Percentiles rank a stretch among this genome's conserved stretches.
These are phyloP conservation scores for Sciurus carolinensis DNA, from an alignment of 2,797 vertebrate genomes.

Conservation along the genomic window DNA sequence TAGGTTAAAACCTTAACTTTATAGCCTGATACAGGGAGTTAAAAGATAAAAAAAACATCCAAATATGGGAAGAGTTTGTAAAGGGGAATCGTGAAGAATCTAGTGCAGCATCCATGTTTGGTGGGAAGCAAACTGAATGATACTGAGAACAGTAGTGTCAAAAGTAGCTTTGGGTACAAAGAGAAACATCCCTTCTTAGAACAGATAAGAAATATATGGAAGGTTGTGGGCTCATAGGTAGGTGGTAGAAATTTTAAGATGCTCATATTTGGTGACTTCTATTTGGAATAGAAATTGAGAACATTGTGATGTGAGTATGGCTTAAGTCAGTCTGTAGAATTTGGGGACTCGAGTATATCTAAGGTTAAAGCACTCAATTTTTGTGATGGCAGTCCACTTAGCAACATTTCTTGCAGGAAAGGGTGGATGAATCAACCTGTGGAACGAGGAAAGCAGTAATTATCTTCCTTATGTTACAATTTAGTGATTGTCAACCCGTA, in stretches of 20 bases:
- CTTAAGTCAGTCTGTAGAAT: neutral
- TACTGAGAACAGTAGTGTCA: neutral
- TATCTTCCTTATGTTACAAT: neutral
- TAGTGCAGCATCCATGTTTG: neutral
- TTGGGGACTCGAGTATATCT: neutral
- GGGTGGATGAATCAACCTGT: neutral
- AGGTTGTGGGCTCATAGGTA: neutral
- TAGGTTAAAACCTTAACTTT: neutral
- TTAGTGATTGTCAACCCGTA: neutral
- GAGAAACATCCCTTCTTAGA: neutral
- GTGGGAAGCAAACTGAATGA: neutral
- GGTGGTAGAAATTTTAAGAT: neutral
- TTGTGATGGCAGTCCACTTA: neutral
- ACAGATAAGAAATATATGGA: neutral
- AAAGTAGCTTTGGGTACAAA: neutral
- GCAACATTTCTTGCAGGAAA: neutral
- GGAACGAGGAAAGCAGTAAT: neutral
- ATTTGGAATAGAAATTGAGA: constrained; percentile 7
- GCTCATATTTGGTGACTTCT: neutral
- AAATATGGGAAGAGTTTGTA: neutral
- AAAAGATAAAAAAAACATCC: neutral
- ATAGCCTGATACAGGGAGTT: neutral
- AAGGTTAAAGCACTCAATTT: neutral
- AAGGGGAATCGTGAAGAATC: neutral
- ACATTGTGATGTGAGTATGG: neutral